phyloP scores from a whole-genome alignment of 2,888 invertebrate genomes.

The Phoenoteleia sp. region DNA sequence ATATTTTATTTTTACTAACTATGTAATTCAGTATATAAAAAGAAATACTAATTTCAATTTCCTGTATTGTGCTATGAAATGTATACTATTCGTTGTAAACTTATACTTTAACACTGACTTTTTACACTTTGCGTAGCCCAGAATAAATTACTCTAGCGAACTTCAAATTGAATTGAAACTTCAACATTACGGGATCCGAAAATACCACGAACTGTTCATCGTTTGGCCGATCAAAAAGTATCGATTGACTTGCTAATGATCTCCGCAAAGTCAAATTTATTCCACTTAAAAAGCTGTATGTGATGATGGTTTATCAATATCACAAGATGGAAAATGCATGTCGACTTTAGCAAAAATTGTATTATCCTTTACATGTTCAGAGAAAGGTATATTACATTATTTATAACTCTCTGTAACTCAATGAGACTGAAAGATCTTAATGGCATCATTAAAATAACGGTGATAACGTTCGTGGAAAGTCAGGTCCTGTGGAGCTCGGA shows the following conservation, averaged over 20 bases:
- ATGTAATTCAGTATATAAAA: no score
- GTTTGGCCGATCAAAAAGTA: conserved; percentile 38
- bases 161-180: conserved; percentile 33
- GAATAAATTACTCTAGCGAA: not conserved
- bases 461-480: conserved; percentile 53
- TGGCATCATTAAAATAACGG: conserved; percentile 61
- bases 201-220: conserved; percentile 6
- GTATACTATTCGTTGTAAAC: not conserved
- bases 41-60: no score
- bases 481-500: conserved; percentile 50
- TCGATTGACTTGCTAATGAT: conserved; percentile 34
- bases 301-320: conserved; percentile 27
- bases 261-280: conserved; percentile 29
- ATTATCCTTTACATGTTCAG: conserved; percentile 52
- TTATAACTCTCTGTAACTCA: conserved; percentile 46
- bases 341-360: conserved; percentile 43
- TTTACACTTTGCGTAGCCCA: not conserved
- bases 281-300: conserved; percentile 5
- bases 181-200: conserved; percentile 8
- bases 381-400: conserved; percentile 49
- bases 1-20: no score
- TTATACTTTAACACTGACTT: not conserved
- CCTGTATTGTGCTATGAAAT: no score
- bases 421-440: conserved; percentile 56
- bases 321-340: conserved; percentile 19